phyloP scores from a whole-genome alignment of 2,888 invertebrate species.

The Sepiola atlantica region DNA sequence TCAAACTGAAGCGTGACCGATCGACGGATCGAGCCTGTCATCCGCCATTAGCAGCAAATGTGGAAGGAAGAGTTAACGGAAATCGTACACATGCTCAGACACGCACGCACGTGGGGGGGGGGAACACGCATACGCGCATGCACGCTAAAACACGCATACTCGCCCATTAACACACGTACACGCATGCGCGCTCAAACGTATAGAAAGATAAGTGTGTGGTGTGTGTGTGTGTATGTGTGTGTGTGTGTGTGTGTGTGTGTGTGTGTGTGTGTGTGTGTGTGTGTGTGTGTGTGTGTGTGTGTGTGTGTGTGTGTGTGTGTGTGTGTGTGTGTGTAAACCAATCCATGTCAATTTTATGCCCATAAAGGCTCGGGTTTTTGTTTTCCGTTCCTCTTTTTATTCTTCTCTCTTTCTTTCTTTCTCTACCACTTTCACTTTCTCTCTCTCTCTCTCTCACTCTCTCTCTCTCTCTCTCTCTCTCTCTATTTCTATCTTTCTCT shows the following conservation, averaged over 20 bases:
- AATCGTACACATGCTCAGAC: too few relatives aligned
- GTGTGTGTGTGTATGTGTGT: slow-evolving; percentile 32
- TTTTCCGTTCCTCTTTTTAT: background rate
- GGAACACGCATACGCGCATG: too few relatives aligned
- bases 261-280: background rate
- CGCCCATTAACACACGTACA: background rate
- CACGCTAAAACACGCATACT: background rate
- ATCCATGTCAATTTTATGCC: background rate
- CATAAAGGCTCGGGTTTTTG: background rate
- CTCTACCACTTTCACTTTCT: background rate
- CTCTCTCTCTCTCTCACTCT: background rate
- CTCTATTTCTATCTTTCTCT: too few relatives aligned
- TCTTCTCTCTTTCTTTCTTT: background rate
- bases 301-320: background rate
- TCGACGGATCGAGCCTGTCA: too few relatives aligned
- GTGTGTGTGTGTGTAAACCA: too few relatives aligned
- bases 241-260: background rate
- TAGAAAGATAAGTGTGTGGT: too few relatives aligned
- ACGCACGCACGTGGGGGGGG: too few relatives aligned
- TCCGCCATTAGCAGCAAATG: too few relatives aligned
- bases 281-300: background rate
- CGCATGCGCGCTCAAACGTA: background rate
- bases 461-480: background rate
- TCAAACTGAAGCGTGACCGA: too few relatives aligned
- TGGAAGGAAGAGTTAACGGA: too few relatives aligned